Base-by-base conservation (phyloP, 2,888 invertebrate species). In the Biston betularia region DNA sequence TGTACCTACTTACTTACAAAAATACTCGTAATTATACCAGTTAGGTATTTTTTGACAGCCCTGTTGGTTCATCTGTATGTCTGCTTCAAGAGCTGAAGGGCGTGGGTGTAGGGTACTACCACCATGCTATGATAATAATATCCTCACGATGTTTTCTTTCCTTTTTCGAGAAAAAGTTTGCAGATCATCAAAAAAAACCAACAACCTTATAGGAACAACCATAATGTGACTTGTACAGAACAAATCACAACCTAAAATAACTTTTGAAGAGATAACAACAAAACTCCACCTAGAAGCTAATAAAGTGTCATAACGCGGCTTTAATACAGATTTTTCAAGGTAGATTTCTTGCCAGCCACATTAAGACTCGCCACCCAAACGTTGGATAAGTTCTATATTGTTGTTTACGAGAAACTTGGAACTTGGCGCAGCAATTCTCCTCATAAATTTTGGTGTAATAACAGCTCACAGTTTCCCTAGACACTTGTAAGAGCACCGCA, bases 401-500 rank as follows among this genome's bases (percentile, higher is more conserved):
- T 92, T 91, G 90, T 93, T 92, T 92, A 92, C 88, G 85, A 81
- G 82, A 84, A 93, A 91, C 89, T 90, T 84, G 84, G 87, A 91
- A 90, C 87, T 88, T 87, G 86, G 84, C 81, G 80, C 80, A 83
- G 84, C 89, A 90, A 90, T 93, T 90, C 88, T 85, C 84, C 85
- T 87, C 89, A 87, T 93, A 93, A 92, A 92, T 92, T 90, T 85
- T 80, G 80, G 78, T 89, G 91, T 92, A 92, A 93, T 93, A 93
- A 91, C 91, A 89, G 87, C 88, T 88, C 85, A 81, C 87, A 90
- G 89, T 88, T 89, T 89, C 92, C 90, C 89, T 77, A 90, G 91
- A 88, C 88, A 91, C 90, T 90, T 90, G 91, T 91, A 89, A 84
- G 83, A 85, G 86, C 79, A 86, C 84, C 85, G 85, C 89, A 89